Conservation (phyloP, 2,113 vertebrate species). For the Epinephelus lanceolatus region DNA sequence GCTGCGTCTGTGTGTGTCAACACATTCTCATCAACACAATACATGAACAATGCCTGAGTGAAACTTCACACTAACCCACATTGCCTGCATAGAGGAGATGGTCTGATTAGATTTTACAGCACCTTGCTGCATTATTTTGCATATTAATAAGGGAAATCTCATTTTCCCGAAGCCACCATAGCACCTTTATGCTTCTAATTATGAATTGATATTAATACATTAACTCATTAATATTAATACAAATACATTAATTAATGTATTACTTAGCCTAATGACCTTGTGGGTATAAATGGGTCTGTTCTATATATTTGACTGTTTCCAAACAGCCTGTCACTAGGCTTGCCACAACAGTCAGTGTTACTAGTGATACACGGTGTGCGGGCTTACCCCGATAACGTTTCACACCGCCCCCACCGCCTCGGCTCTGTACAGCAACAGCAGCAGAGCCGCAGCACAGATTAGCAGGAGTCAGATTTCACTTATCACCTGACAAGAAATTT, state of each 20-base stretch:
- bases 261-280: slow-evolving; percentile 49
- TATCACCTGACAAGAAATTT: no score
- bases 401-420: no score
- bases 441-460: no score
- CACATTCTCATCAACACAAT: slow-evolving; percentile 4
- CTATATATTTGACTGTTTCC: slow-evolving; percentile 38
- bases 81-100: slow-evolving; percentile 25
- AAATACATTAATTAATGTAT: slow-evolving; percentile 56
- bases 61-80: slow-evolving; percentile 31
- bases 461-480: no score
- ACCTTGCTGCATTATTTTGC: slow-evolving; percentile 73
- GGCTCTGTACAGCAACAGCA: no score
- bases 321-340: slow-evolving; percentile 47
- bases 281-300: slow-evolving; percentile 30
- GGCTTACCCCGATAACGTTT: no score
- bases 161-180: slow-evolving; percentile 47
- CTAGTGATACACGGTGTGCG: no score
- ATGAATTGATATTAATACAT: slow-evolving; percentile 56
- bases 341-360: no score
- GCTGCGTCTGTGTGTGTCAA: neutral
- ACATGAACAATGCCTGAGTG: slow-evolving; percentile 10
- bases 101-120: slow-evolving; percentile 68
- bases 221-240: slow-evolving; percentile 57
- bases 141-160: slow-evolving; percentile 68
- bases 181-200: slow-evolving; percentile 48